These are phyloP conservation scores for Mustela erminea DNA, from an alignment of 2,797 vertebrate species.

Conservation along the genomic window DNA sequence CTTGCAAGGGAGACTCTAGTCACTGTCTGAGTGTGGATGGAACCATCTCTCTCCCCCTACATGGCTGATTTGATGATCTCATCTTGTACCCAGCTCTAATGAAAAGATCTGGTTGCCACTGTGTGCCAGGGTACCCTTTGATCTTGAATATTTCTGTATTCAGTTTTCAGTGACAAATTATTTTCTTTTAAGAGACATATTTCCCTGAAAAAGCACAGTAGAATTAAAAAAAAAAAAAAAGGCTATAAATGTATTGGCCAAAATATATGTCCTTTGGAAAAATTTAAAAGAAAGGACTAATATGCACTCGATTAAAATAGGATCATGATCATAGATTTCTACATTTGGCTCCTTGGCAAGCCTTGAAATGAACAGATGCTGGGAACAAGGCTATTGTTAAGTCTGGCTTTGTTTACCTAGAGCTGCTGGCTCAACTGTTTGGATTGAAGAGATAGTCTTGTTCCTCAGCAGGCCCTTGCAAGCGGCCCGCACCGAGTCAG, in stretches of 20 bases:
- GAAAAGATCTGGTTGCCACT: neutral
- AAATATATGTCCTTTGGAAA: neutral
- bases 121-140: neutral
- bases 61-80: neutral
- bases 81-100: neutral
- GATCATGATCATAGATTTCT: neutral
- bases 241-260: neutral
- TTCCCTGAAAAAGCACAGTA: neutral
- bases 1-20: neutral
- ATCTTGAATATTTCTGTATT: neutral
- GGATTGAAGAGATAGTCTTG: neutral
- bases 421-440: neutral
- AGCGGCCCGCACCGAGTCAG: neutral
- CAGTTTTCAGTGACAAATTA: neutral
- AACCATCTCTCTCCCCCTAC: too few relatives aligned
- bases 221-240: neutral
- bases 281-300: neutral
- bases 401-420: neutral
- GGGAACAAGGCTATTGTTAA: neutral
- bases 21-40: neutral
- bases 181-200: neutral
- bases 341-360: neutral
- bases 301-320: neutral
- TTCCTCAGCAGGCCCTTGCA: neutral
- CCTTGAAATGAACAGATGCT: neutral